Base-by-base conservation (phyloP, 92 coral and sea anemone genomes). In the Porites lobata region DNA sequence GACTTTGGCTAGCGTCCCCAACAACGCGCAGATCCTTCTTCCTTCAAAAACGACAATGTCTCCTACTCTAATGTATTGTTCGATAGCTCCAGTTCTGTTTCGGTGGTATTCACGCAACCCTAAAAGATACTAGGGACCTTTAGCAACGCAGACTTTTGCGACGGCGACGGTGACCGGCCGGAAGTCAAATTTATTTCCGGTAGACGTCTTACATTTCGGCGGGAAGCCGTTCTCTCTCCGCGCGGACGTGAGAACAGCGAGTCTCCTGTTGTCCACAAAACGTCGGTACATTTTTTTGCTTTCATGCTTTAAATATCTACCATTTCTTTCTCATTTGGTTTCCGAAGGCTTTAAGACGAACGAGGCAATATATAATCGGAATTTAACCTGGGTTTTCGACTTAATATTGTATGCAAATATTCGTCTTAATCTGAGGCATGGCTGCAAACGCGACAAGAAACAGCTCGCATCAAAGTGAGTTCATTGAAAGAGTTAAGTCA, bases 191-290 rank as follows among this genome's bases (percentile, higher is more conserved):
- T 22, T 22, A 22, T 22, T 22, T 22, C 24, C 24, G 24, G 24
- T 22, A 22, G 24, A 22, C 24, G 24, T 22, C 24, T 22, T 22
- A 22, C 24, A 22, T 22, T 22, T 22, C 86, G 65, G 29, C 63
- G 85, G 85, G 59, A 61, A 69, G 77, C 67, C 77, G 75, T 73
- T 18, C 71, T 54, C 24, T 22, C 87, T 82, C 61, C 54, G 87
- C 79, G 67, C 68, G 86, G 86, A 82, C 78, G 86, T 69, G 78
- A 82, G 58, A 82, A 82, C 87, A 82, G 69, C 24, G 79, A 62
- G 69, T 82, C 68, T 82, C 69, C 57, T 57, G 71, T 70, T 82
- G 79, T 82, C 87, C 79, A 82, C 69, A 82, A 82, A 82, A 82
- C 87, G 79, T 82, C 52, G 18, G 87, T 71, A 82, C 1, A 69